These are phyloP conservation scores for Prochilodus magdalenae DNA, from an alignment of 2,113 vertebrate species.

Conservation along the genomic window DNA sequence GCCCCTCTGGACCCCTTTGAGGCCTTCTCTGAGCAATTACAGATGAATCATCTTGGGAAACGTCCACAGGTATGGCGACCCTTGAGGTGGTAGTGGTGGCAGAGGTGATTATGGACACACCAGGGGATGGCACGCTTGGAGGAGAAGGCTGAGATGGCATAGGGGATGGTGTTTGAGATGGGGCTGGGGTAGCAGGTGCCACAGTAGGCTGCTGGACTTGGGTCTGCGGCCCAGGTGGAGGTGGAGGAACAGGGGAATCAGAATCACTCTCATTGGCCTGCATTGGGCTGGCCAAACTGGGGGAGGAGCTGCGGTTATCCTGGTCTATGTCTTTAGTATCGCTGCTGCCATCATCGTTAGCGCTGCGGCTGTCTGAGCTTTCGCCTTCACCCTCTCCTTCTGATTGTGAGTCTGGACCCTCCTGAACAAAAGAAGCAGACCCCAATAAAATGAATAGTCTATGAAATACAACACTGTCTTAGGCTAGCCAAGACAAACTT, in stretches of 20 bases:
- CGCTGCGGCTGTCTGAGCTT: slow-evolving; percentile 94
- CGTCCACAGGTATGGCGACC: slow-evolving; percentile 52
- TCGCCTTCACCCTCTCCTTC: slow-evolving; percentile 85
- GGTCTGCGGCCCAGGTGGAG: slow-evolving; percentile 60
- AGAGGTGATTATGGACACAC: slow-evolving; percentile 55
- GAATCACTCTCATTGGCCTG: slow-evolving; percentile 98
- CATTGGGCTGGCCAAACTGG: slow-evolving; percentile 95
- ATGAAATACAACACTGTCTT: neutral
- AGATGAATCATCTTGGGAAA: slow-evolving; percentile 67
- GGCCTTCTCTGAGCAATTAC: slow-evolving; percentile 54
- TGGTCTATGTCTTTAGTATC: slow-evolving; percentile 99
- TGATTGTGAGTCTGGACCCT: slow-evolving; percentile 88
- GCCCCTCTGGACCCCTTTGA: slow-evolving; percentile 49
- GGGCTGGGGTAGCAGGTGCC: slow-evolving; percentile 1
- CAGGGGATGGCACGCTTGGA: slow-evolving; percentile 51
- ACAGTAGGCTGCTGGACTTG: slow-evolving; percentile 54
- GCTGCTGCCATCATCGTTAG: slow-evolving; percentile 95
- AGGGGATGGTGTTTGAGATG: slow-evolving; percentile 40
- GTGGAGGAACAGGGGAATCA: slow-evolving; percentile 84
- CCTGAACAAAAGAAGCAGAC: slow-evolving; percentile 69
- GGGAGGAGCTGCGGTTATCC: slow-evolving; percentile 98
- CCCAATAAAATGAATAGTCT: neutral
- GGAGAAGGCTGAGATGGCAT: slow-evolving; percentile 33
- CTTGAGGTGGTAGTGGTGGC: slow-evolving; percentile 42
- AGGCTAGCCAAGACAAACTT: too few relatives aligned